A percentile compares a stretch with the other conserved stretches of the same genome.
Evolutionary conservation across 1,140 invertebrate species (phyloP).

Genomic region (Laupala kohalensis): DNA sequence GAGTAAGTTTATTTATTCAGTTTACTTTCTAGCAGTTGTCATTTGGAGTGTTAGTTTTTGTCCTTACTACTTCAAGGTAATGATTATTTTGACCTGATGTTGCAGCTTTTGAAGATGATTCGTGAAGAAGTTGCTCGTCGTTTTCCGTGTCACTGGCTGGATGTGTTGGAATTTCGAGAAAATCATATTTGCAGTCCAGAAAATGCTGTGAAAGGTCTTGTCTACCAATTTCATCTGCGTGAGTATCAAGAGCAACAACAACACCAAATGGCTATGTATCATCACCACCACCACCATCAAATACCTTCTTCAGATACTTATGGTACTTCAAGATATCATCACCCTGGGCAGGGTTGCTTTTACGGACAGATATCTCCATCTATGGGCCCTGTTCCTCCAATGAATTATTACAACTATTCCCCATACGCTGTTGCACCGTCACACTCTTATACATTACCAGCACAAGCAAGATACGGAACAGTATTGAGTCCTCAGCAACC

Average conservation of each 20-base stretch:
- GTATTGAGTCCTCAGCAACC: conserved; percentile 1
- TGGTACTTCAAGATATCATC: conserved; percentile 8
- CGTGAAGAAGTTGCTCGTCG: conserved; percentile 40
- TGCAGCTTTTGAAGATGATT: conserved; percentile 37
- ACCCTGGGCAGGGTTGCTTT: background rate
- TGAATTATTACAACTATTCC: conserved; percentile 1
- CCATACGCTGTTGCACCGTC: background rate
- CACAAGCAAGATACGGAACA: conserved; percentile 8
- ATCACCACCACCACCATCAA: conserved; percentile 1
- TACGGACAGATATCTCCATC: conserved; percentile 2
- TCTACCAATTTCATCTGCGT: conserved; percentile 26
- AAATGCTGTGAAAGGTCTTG: conserved; percentile 34
- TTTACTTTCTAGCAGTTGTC: too few species aligned
- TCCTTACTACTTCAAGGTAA: too few species aligned
- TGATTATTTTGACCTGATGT: too few species aligned
- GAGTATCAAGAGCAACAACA: conserved; percentile 15
- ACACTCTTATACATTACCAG: conserved; percentile 5
- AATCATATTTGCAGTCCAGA: conserved; percentile 44
- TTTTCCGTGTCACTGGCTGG: conserved; percentile 43
- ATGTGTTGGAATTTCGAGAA: conserved; percentile 50
- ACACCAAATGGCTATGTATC: conserved; percentile 1
- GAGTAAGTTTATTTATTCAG: too few species aligned
- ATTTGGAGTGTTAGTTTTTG: too few species aligned
- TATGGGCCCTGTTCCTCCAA: background rate
- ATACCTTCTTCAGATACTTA: conserved; percentile 1